phyloP scores from a whole-genome alignment of 2,888 invertebrate genomes.

The Anoplius nigerrimus region DNA sequence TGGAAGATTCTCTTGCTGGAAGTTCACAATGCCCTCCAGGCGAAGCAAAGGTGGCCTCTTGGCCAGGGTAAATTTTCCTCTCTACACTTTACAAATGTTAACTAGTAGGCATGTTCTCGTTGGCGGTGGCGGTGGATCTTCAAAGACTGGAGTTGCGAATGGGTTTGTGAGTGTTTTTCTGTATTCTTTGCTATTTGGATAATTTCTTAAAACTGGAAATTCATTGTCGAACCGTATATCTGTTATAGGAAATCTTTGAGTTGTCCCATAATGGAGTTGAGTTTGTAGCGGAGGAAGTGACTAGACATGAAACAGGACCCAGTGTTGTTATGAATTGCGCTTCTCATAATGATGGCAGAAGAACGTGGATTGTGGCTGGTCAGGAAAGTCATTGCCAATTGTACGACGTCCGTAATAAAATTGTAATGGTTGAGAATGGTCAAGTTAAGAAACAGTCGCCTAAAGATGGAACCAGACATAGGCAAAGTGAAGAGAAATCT shows the following conservation, averaged over 20 bases:
- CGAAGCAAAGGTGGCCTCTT: conserved; percentile 83
- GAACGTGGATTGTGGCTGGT: conserved; percentile 89
- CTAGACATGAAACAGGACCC: conserved; percentile 91
- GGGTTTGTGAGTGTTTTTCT: conserved; percentile 87
- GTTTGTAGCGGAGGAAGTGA: conserved; percentile 91
- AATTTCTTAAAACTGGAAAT: neutral
- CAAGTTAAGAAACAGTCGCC: conserved; percentile 77
- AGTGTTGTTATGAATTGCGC: conserved; percentile 95
- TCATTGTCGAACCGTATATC: conserved; percentile 1
- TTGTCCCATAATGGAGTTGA: conserved; percentile 88
- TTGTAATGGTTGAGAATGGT: conserved; percentile 73
- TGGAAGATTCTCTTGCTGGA: neutral
- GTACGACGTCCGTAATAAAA: conserved; percentile 81
- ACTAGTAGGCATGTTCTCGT: conserved; percentile 95
- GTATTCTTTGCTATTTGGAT: neutral
- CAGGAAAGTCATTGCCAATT: conserved; percentile 94
- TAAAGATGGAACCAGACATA: conserved; percentile 76
- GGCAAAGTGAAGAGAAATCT: conserved; percentile 72
- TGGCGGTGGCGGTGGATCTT: conserved; percentile 97
- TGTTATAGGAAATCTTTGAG: conserved; percentile 92
- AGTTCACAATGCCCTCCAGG: conserved; percentile 77
- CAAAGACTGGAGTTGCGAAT: conserved; percentile 98
- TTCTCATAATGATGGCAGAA: conserved; percentile 83
- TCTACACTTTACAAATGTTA: conserved; percentile 92
- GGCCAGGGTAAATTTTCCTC: conserved; percentile 93